These are phyloP conservation scores for Myotis myotis DNA, from an alignment of 2,797 vertebrate genomes.

Conservation along the genomic window DNA sequence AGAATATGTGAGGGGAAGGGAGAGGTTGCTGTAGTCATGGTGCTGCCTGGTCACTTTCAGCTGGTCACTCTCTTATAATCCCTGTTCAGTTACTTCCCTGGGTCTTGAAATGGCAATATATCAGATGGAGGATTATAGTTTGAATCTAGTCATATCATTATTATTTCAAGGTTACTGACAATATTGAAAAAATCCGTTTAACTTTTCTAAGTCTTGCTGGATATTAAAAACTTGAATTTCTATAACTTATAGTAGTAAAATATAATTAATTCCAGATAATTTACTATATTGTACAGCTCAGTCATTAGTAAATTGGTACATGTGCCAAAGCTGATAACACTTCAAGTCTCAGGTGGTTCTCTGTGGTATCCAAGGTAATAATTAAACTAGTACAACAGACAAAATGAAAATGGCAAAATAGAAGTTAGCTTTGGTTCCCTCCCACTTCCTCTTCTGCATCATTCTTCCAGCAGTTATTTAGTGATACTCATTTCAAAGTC, in stretches of 20 bases:
- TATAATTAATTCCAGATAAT: neutral
- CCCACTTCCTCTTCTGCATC: neutral
- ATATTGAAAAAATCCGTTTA: neutral
- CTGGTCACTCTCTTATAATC: neutral
- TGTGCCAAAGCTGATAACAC: neutral
- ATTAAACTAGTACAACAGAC: neutral
- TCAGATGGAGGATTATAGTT: neutral
- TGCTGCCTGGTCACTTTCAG: neutral
- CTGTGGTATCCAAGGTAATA: neutral
- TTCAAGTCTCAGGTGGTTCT: neutral
- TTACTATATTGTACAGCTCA: neutral
- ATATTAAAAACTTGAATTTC: slow-evolving; percentile 3
- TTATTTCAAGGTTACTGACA: neutral
- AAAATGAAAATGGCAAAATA: neutral
- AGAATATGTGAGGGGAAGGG: neutral
- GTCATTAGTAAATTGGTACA: neutral
- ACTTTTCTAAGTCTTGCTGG: neutral
- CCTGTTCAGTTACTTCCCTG: neutral
- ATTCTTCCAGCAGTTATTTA: neutral
- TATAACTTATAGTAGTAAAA: neutral
- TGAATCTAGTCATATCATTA: neutral
- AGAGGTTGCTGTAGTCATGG: neutral
- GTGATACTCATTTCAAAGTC: neutral
- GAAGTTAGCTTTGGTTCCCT: slow-evolving; percentile 3
- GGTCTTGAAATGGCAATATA: neutral